These are phyloP conservation scores for Dasypus novemcinctus DNA, from an alignment of 2,113 vertebrate genomes.

Conservation along the genomic window DNA sequence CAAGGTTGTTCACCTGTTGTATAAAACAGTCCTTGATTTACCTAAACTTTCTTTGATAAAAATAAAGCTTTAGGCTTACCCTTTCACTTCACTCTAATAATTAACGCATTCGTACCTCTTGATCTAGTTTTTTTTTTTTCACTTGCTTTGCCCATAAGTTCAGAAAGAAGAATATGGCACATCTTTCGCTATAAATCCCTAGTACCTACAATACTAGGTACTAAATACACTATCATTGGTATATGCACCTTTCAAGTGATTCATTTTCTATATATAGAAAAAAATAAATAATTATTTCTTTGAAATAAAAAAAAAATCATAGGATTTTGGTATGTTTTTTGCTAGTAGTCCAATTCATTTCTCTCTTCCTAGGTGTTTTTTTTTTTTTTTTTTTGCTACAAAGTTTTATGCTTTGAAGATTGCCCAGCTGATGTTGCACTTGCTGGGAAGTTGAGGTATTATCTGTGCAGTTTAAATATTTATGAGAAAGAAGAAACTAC, in stretches of 20 bases:
- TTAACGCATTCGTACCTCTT: neutral
- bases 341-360: neutral
- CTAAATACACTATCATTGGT: neutral
- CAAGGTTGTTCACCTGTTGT: neutral
- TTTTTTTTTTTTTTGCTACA: constrained; percentile 50
- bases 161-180: neutral
- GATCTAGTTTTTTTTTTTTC: neutral
- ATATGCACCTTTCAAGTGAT: neutral
- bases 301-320: constrained; percentile 28
- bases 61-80: neutral
- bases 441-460: constrained; percentile 75
- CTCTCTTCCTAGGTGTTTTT: constrained; percentile 46
- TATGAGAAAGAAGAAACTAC: constrained; percentile 69
- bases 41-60: neutral
- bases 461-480: constrained; percentile 78
- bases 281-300: neutral
- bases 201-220: neutral
- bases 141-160: neutral
- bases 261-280: neutral
- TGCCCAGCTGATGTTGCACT: constrained; percentile 63
- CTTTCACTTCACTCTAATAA: neutral
- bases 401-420: constrained; percentile 64
- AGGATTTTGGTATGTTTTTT: constrained; percentile 5
- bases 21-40: neutral
- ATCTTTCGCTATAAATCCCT: neutral